phyloP scores from a whole-genome alignment of 2,113 vertebrate species.

The Corythornis vintsioides region DNA sequence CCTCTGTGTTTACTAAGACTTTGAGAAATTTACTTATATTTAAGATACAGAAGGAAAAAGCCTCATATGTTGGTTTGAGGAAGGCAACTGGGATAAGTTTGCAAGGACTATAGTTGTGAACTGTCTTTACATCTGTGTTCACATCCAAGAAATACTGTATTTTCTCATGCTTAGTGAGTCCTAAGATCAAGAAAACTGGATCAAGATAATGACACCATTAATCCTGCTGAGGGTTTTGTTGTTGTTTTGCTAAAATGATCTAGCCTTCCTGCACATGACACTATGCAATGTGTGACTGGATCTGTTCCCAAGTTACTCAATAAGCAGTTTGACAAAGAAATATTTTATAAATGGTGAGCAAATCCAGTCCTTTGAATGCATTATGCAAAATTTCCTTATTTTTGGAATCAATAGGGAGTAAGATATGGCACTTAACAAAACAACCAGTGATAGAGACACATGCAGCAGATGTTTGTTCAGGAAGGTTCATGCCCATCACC shows the following conservation, averaged over 20 bases:
- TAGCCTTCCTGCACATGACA: not conserved
- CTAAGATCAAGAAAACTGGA: not conserved
- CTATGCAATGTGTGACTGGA: not conserved
- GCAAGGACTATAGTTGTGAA: not conserved
- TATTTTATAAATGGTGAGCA: not conserved
- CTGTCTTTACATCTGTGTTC: not conserved
- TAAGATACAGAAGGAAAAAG: slow-evolving; percentile 53
- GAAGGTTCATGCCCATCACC: not conserved
- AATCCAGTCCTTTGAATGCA: not conserved
- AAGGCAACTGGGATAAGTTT: slow-evolving; percentile 41
- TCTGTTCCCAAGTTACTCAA: not conserved
- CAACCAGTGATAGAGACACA: accelerated
- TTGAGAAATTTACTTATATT: slow-evolving; percentile 62
- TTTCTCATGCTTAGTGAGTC: not conserved
- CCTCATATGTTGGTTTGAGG: slow-evolving; percentile 54
- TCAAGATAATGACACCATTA: not conserved
- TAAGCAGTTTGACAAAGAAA: not conserved
- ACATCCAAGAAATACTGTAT: not conserved
- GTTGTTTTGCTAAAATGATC: not conserved
- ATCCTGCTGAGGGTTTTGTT: not conserved
- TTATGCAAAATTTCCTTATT: not conserved
- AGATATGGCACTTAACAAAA: not conserved
- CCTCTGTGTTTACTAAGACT: slow-evolving; percentile 52
- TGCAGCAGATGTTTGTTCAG: not conserved
- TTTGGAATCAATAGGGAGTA: not conserved